Evolutionary conservation across 1,140 invertebrate genomes (phyloP).

Genomic region (Drosophila leontia): DNA sequence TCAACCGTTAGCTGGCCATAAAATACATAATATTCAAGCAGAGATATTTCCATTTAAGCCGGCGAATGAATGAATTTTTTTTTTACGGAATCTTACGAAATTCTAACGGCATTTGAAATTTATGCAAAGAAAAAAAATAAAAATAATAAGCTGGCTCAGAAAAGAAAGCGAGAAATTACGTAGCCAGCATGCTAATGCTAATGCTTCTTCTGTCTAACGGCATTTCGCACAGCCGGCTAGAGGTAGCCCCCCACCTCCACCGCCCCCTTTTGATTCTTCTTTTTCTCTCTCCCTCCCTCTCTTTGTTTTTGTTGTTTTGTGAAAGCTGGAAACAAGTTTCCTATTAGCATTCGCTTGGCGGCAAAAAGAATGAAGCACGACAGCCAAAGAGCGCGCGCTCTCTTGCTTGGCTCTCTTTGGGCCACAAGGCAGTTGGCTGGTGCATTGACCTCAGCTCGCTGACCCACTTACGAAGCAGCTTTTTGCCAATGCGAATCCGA

Average conservation of each 20-base stretch:
- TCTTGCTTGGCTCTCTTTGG: conserved; percentile 37
- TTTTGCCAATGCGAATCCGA: conserved; percentile 57
- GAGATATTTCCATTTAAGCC: conserved; percentile 34
- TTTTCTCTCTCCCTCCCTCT: neutral
- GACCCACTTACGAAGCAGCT: conserved; percentile 82
- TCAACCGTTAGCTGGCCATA: conserved; percentile 41
- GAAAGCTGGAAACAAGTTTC: conserved; percentile 72
- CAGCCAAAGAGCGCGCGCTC: conserved; percentile 18
- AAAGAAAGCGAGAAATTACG: conserved; percentile 82
- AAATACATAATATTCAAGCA: conserved; percentile 36
- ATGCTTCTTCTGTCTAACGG: conserved; percentile 68
- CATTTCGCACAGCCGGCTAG: conserved; percentile 77
- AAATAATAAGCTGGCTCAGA: conserved; percentile 34
- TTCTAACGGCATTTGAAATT: conserved; percentile 68
- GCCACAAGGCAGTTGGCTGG: conserved; percentile 53
- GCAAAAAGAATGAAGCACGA: conserved; percentile 60
- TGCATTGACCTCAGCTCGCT: conserved; percentile 79
- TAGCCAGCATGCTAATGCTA: conserved; percentile 75
- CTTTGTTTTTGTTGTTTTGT: conserved; percentile 38
- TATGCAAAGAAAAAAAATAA: conserved; percentile 48
- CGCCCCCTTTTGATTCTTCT: conserved; percentile 21
- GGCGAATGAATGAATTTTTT: conserved; percentile 62
- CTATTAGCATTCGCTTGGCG: conserved; percentile 67
- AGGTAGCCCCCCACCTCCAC: conserved; percentile 6
- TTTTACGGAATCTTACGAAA: conserved; percentile 49